These are phyloP conservation scores for Zelostemma sp. DNA, from an alignment of 1,140 invertebrate species.

Conservation along the genomic window DNA sequence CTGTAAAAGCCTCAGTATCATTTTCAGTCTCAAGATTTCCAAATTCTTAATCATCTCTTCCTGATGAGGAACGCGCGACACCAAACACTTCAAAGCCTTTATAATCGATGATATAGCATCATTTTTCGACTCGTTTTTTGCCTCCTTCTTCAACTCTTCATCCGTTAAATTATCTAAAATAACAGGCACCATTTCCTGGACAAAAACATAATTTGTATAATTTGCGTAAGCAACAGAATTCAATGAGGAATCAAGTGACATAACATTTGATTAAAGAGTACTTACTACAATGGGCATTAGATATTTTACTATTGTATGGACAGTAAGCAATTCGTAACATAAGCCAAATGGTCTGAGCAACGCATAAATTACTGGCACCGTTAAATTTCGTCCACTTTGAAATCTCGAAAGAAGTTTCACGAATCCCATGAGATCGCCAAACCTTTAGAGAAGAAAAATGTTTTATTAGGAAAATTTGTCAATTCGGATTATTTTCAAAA, in stretches of 20 bases:
- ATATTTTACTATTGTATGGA: slow-evolving; percentile 91
- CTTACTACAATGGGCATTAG: slow-evolving; percentile 93
- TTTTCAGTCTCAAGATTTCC: slow-evolving; percentile 96
- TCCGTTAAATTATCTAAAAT: slow-evolving; percentile 96
- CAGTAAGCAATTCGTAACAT: slow-evolving; percentile 92
- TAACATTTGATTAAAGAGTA: slow-evolving; percentile 37
- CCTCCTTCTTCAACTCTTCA: slow-evolving; percentile 96
- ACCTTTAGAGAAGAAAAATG: slow-evolving; percentile 69
- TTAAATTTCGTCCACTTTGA: slow-evolving; percentile 79
- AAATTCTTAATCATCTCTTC: slow-evolving; percentile 89
- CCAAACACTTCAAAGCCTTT: slow-evolving; percentile 89
- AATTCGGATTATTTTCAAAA: too few species aligned
- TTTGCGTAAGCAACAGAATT: too few species aligned
- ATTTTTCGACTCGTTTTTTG: slow-evolving; percentile 95
- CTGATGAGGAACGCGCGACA: slow-evolving; percentile 82
- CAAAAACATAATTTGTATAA: too few species aligned
- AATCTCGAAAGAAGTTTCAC: slow-evolving; percentile 89
- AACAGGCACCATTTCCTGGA: slow-evolving; percentile 91
- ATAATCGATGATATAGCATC: slow-evolving; percentile 93
- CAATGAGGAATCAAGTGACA: not conserved
- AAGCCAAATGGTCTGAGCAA: slow-evolving; percentile 92
- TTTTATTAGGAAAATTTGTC: too few species aligned
- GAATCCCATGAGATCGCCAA: slow-evolving; percentile 92
- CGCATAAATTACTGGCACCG: slow-evolving; percentile 85
- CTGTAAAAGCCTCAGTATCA: slow-evolving; percentile 94